Base-by-base conservation (phyloP, 2,797 vertebrate species). In the Microcaecilia unicolor region DNA sequence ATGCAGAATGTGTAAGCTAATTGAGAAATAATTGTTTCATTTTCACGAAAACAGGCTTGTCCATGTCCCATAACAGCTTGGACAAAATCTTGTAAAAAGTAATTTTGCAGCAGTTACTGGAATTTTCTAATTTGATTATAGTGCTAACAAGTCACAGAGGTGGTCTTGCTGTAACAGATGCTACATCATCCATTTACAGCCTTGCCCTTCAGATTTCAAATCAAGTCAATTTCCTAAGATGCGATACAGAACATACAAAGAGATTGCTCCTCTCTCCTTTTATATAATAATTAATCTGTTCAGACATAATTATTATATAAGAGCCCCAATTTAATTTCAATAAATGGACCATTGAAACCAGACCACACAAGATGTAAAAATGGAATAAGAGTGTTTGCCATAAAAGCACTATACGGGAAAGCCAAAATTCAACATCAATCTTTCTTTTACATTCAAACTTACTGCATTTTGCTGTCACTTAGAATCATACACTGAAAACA, bases 101-200 rank as follows among this genome's bases (percentile, higher is more conserved):
- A 24, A 55, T 46, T 55, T 18, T 71, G 51, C 53, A 65, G 57
- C 20, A 40, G 33, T 43, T 61, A 51, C 61, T 56, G 55, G 37
- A 60, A 64, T 67, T 57, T 58, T 59, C 48, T 68, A 67, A 73
- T 64, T 58, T 53, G 50, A 62, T 72, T 65, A 67, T 29, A 27
- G 24, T 30, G 30, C 36, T 65, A 75, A 56, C 57, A 66, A 55
- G 50, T 59, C 39, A 45, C 44, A 59, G 33, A 37, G 33, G 34
- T 40, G 55, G 53, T 18, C 34, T 12, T 34, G 34, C n/a, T 15
- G 34, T 47, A 53, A 47, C 25, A 52, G 51, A 55, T 46, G 31
- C 38, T 55, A 48, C 37, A 48, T 18, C 39, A 33, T 29, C 22
- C 36, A 50, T 29, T 33, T 14, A 47, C 31, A 47, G 55, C 51